phyloP scores from a whole-genome alignment of 2,797 vertebrate genomes.

The Thunnus albacares region DNA sequence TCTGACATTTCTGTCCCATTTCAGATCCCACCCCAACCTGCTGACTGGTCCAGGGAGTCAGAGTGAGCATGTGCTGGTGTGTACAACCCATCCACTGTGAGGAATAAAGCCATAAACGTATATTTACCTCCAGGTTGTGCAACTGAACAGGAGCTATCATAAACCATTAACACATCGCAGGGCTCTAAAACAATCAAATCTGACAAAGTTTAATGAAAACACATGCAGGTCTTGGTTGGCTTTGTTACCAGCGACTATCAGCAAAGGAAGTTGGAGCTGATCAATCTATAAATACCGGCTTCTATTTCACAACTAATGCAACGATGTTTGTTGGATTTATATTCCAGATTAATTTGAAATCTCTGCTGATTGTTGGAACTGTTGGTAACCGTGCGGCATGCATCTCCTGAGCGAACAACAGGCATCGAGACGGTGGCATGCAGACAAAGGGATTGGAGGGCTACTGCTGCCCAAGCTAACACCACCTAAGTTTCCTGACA shows the following conservation, averaged over 20 bases:
- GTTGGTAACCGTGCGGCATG: constrained; percentile 34
- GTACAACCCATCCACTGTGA: constrained; percentile 28
- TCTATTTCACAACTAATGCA: background rate
- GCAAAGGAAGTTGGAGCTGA: background rate
- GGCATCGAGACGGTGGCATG: constrained; percentile 68
- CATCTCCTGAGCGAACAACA: constrained; percentile 68
- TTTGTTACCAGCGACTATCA: constrained; percentile 42
- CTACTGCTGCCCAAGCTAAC: constrained; percentile 67
- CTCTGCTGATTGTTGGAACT: background rate
- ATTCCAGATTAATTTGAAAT: background rate
- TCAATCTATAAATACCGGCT: background rate
- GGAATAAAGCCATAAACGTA: background rate
- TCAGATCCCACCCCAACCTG: constrained; percentile 2
- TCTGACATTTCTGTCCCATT: constrained; percentile 53
- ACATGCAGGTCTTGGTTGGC: background rate
- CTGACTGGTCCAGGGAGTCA: constrained; percentile 29
- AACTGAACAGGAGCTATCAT: background rate
- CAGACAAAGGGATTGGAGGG: constrained; percentile 81
- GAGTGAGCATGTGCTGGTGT: constrained; percentile 17
- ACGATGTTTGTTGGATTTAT: background rate
- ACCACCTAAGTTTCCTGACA: constrained; percentile 46
- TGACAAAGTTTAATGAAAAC: constrained; percentile 58
- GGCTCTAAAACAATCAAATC: background rate
- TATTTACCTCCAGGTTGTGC: background rate
- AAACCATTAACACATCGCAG: constrained; percentile 7